These are phyloP conservation scores for Bradypus variegatus DNA, from an alignment of 2,797 vertebrate genomes.

Conservation along the genomic window DNA sequence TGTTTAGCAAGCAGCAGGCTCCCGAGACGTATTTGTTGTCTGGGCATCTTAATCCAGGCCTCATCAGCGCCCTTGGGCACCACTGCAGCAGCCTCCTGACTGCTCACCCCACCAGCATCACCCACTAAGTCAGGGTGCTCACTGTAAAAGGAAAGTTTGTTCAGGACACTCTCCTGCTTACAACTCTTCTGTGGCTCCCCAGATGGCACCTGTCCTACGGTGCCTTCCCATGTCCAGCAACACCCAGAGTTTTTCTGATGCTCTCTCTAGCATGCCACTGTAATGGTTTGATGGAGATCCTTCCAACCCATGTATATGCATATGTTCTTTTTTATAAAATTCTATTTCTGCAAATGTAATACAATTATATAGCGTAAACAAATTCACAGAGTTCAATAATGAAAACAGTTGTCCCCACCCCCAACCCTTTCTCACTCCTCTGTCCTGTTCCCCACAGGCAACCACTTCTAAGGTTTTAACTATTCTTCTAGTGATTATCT, in stretches of 20 bases:
- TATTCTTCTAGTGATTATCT: neutral
- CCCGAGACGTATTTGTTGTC: neutral
- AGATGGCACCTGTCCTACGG: neutral
- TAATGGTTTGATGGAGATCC: neutral
- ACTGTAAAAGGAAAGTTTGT: neutral
- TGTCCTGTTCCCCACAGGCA: neutral
- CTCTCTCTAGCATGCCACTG: neutral
- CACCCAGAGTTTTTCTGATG: neutral
- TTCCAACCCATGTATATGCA: neutral
- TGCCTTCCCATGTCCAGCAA: neutral
- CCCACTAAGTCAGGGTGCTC: neutral
- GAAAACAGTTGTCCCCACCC: neutral
- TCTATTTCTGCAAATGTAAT: neutral
- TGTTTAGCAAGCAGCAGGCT: neutral
- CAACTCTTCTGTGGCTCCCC: neutral
- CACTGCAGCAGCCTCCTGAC: neutral
- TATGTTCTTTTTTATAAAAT: neutral
- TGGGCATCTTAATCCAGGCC: neutral
- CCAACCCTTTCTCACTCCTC: neutral
- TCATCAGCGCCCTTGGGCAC: fast-evolving
- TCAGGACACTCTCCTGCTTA: neutral
- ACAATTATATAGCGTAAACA: neutral
- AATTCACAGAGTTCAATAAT: neutral
- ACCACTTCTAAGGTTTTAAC: neutral
- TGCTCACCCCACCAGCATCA: neutral